Evolutionary conservation across 2,888 invertebrate species (phyloP).

Genomic region (Andrena bucephala): DNA sequence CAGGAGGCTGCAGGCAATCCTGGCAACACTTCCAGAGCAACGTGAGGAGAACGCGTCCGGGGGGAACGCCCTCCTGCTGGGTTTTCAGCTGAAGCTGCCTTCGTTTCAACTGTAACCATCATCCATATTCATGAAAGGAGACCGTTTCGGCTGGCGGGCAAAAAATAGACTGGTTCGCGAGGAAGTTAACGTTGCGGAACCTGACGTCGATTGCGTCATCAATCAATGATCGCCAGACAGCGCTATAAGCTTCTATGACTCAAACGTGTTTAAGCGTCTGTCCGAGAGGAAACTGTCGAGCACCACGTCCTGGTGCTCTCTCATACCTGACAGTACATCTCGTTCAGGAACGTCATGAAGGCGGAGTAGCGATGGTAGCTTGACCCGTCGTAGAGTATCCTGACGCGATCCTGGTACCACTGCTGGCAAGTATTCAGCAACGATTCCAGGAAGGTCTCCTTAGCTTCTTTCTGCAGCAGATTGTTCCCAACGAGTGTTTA

Average conservation of each 20-base stretch:
- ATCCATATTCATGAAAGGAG: slow-evolving; percentile 44
- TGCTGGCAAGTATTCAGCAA: slow-evolving; percentile 95
- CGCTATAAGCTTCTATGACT: neutral
- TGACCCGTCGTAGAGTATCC: slow-evolving; percentile 85
- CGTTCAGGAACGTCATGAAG: slow-evolving; percentile 95
- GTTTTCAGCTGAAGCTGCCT: slow-evolving; percentile 87
- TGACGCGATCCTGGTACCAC: slow-evolving; percentile 94
- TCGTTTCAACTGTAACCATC: slow-evolving; percentile 88
- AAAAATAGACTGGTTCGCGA: slow-evolving; percentile 25
- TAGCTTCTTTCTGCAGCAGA: slow-evolving; percentile 89
- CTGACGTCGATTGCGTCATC: neutral
- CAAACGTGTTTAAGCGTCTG: neutral
- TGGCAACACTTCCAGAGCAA: slow-evolving; percentile 95
- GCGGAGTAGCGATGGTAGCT: slow-evolving; percentile 85
- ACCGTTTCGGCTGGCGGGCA: neutral
- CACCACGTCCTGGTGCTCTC: neutral
- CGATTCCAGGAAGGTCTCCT: slow-evolving; percentile 95
- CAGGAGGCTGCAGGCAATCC: slow-evolving; percentile 93
- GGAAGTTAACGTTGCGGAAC: neutral
- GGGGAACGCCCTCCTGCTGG: slow-evolving; percentile 87
- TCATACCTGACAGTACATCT: slow-evolving; percentile 92
- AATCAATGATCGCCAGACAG: neutral
- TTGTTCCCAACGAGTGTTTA: slow-evolving; percentile 68
- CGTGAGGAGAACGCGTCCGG: slow-evolving; percentile 92
- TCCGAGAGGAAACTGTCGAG: neutral